Evolutionary conservation across 2,888 invertebrate genomes (phyloP).

Genomic region (Salticus scenicus): DNA sequence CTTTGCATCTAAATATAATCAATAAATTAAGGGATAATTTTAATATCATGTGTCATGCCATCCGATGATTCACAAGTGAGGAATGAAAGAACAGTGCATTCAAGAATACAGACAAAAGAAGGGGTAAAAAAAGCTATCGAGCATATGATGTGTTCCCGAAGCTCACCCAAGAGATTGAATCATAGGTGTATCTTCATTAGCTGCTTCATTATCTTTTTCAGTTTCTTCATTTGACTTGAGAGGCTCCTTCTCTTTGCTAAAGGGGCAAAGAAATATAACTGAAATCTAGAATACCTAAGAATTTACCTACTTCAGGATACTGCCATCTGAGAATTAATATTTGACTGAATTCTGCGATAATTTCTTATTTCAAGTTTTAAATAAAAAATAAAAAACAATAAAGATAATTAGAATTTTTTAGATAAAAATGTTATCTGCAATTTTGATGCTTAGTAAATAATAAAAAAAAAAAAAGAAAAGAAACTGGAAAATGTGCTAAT

Average conservation of each 20-base stretch:
- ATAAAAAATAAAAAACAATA: too few species aligned
- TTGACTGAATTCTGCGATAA: too few species aligned
- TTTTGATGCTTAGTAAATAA: too few species aligned
- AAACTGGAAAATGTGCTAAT: too few species aligned
- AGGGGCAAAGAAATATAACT: conserved; percentile 57
- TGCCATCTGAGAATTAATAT: conserved; percentile 1
- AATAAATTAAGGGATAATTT: too few species aligned
- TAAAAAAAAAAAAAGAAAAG: too few species aligned
- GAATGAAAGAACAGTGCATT: conserved; percentile 52
- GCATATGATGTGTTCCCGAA: conserved; percentile 37
- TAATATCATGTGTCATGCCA: conserved; percentile 33
- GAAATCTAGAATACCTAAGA: conserved; percentile 37
- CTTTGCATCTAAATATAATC: too few species aligned
- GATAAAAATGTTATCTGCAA: too few species aligned
- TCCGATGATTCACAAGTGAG: conserved; percentile 43
- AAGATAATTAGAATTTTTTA: too few species aligned
- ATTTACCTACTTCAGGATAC: background rate
- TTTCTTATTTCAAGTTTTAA: too few species aligned
- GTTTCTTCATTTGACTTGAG: conserved; percentile 59
- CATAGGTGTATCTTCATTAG: conserved; percentile 69
- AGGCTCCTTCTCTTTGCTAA: conserved; percentile 70
- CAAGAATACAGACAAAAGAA: conserved; percentile 44
- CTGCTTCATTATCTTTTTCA: conserved; percentile 63
- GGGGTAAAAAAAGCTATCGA: conserved; percentile 58
- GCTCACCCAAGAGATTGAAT: conserved; percentile 64